Conservation (phyloP, 2,797 vertebrate genomes). For the Pseudotriccus pelzelni region DNA sequence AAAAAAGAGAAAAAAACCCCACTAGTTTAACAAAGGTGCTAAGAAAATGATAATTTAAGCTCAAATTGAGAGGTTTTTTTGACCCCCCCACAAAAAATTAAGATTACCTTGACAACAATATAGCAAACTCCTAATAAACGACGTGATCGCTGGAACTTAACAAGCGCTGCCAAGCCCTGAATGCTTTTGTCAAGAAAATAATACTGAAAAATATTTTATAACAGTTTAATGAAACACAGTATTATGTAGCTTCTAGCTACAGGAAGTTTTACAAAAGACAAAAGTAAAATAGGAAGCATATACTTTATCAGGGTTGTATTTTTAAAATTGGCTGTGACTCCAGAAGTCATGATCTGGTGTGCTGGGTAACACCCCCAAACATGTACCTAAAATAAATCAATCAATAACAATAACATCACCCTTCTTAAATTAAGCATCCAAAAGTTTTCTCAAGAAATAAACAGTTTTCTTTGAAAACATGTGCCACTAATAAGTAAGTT, state of each 20-base stretch:
- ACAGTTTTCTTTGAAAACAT: background rate
- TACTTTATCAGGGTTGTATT: background rate
- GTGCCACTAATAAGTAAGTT: background rate
- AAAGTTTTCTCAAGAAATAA: background rate
- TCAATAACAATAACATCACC: background rate
- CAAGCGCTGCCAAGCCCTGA: constrained; percentile 90
- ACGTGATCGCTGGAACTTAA: constrained; percentile 91
- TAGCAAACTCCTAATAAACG: constrained; percentile 94
- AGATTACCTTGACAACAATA: constrained; percentile 94
- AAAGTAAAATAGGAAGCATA: background rate
- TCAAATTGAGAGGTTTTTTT: background rate
- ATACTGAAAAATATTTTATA: background rate
- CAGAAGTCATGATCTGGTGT: background rate
- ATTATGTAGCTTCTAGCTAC: background rate
- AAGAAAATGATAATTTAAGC: background rate
- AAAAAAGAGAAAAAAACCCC: background rate
- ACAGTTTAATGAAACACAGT: background rate
- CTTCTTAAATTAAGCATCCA: background rate
- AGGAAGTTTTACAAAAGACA: background rate
- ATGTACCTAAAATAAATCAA: background rate
- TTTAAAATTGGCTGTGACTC: background rate
- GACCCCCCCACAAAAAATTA: background rate
- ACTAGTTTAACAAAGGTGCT: background rate
- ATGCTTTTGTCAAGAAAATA: constrained; percentile 78
- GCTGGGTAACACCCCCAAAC: background rate